Percentiles rank a stretch among this genome's conserved stretches.
Evolutionary conservation across 2,797 vertebrate genomes (phyloP).

Genomic region (Morus bassanus): DNA sequence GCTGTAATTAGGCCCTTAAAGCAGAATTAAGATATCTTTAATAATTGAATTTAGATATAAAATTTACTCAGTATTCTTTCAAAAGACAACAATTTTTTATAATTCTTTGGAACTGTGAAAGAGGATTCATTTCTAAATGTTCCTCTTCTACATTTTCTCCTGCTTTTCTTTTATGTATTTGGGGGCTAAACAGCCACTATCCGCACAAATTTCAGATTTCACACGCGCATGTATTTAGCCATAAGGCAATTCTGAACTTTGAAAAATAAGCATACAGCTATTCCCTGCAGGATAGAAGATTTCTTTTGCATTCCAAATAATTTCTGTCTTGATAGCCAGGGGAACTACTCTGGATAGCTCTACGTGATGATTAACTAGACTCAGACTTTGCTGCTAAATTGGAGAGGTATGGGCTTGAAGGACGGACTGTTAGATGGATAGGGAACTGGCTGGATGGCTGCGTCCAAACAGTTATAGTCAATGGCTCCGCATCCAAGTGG

Average conservation of each 20-base stretch:
- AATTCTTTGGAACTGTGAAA: not conserved
- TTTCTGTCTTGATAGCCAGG: conserved; percentile 9
- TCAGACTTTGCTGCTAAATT: not conserved
- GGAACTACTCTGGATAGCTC: not conserved
- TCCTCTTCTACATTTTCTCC: not conserved
- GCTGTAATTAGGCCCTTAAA: conserved; percentile 25
- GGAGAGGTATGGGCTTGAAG: not conserved
- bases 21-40: not conserved
- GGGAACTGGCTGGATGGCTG: not conserved
- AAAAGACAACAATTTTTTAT: not conserved
- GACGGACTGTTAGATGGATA: not conserved
- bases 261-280: conserved; percentile 30
- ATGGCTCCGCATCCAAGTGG: not conserved
- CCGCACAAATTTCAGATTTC: conserved; percentile 39
- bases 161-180: not conserved
- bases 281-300: conserved; percentile 19
- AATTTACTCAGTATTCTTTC: not conserved
- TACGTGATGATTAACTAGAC: not conserved
- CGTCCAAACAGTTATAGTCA: not conserved
- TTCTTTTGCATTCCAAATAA: conserved; percentile 46
- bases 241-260: conserved; percentile 56
- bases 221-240: conserved; percentile 41
- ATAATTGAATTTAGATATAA: conserved; percentile 1
- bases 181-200: conserved; percentile 12
- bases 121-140: not conserved